Evolutionary conservation across 2,888 invertebrate species (phyloP).

Genomic region (Lepeophtheirus nordmannii): DNA sequence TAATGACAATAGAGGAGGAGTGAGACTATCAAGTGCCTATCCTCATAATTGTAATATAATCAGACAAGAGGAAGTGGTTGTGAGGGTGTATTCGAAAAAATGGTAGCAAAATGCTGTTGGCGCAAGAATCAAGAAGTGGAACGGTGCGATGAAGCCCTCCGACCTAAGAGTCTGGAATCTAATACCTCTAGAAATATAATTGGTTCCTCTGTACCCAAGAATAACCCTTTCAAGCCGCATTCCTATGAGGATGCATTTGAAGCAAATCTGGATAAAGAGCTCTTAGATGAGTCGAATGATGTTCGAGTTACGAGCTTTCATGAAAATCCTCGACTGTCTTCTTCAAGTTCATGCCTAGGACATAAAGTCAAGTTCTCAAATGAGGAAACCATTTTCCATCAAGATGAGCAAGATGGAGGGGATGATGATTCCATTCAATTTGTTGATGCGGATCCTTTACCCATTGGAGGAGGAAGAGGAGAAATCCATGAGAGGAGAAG

Average conservation of each 20-base stretch:
- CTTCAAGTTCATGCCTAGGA: not conserved
- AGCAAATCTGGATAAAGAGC: not conserved
- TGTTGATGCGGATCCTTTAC: too few species aligned
- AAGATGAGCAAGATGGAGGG: not conserved
- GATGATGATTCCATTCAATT: not conserved
- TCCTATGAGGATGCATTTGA: not conserved
- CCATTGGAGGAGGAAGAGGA: too few species aligned
- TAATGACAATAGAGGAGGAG: too few species aligned
- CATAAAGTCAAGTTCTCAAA: conserved; percentile 1
- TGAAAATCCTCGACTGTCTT: conserved; percentile 5
- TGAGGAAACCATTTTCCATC: not conserved
- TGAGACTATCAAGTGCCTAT: too few species aligned
- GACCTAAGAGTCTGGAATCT: not conserved
- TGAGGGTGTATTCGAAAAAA: not conserved
- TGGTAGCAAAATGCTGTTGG: conserved; percentile 15
- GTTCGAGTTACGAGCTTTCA: not conserved
- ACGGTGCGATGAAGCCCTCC: not conserved
- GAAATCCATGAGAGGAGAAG: too few species aligned
- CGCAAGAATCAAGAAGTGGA: not conserved
- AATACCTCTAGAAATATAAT: not conserved
- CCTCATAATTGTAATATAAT: too few species aligned
- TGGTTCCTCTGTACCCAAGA: not conserved
- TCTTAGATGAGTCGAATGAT: not conserved
- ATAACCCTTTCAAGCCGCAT: not conserved
- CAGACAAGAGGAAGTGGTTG: too few species aligned